Percentiles rank a stretch among this genome's conserved stretches.
phyloP scores from a whole-genome alignment of 2,113 vertebrate species.

The Lethenteron reissneri region DNA sequence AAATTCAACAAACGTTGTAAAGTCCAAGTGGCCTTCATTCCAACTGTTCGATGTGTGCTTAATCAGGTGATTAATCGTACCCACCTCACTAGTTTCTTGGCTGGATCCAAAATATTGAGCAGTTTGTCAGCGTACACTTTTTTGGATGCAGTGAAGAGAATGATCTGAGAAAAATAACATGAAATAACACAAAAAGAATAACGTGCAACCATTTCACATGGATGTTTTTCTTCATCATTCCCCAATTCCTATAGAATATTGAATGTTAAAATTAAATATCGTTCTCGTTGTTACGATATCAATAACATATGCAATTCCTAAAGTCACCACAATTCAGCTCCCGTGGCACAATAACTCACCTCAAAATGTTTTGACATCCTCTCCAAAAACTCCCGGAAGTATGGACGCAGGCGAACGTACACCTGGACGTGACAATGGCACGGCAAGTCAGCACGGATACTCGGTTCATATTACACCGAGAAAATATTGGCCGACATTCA shows the following conservation, averaged over 20 bases:
- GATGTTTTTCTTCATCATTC: constrained; percentile 12
- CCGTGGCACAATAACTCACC: constrained; percentile 26
- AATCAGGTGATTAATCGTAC: constrained; percentile 7
- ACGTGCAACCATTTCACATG: too few relatives aligned
- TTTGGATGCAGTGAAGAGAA: constrained; percentile 98
- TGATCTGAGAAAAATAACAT: constrained; percentile 46
- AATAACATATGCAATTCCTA: not conserved
- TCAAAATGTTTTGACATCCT: constrained; percentile 98
- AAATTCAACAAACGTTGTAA: constrained; percentile 16
- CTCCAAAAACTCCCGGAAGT: constrained; percentile 95
- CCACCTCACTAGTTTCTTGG: constrained; percentile 95
- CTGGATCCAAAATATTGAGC: constrained; percentile 94
- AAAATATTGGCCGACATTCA: too few relatives aligned
- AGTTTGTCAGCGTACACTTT: constrained; percentile 99
- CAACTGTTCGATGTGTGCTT: not conserved
- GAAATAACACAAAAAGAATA: constrained; percentile 14
- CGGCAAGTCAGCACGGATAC: too few relatives aligned
- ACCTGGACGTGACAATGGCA: constrained; percentile 28
- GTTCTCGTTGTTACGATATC: not conserved
- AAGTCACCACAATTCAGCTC: not conserved
- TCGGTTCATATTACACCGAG: too few relatives aligned
- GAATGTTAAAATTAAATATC: not conserved
- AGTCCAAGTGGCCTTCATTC: not conserved
- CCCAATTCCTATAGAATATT: constrained; percentile 7
- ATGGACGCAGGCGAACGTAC: constrained; percentile 81